phyloP scores from a whole-genome alignment of 1,140 invertebrate species.

The Sipha flava region DNA sequence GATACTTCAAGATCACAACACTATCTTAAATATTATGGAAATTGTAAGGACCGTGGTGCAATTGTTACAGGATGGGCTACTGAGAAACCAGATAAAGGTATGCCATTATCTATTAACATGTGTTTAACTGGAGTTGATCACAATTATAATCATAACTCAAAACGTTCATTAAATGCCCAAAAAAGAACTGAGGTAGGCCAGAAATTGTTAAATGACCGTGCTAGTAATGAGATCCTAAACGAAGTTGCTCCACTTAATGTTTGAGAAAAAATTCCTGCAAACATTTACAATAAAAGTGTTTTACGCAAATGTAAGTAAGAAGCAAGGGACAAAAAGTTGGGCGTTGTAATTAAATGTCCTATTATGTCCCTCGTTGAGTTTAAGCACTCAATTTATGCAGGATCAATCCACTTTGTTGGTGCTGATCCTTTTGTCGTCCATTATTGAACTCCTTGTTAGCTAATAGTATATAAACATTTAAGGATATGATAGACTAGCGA shows the following conservation, averaged over 20 bases:
- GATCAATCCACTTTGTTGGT: background rate
- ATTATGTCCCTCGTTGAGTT: background rate
- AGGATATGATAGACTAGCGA: background rate
- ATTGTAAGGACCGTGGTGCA: background rate
- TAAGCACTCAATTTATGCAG: background rate
- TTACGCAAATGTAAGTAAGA: background rate
- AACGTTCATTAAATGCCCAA: background rate
- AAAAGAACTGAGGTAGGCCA: background rate
- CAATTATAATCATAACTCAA: background rate
- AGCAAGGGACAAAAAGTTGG: background rate
- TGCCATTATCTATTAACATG: background rate
- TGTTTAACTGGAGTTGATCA: background rate
- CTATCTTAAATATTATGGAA: background rate
- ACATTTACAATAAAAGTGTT: background rate
- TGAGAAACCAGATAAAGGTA: background rate
- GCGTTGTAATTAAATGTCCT: background rate
- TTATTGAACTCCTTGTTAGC: background rate
- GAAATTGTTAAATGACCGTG: background rate
- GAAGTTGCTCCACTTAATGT: background rate
- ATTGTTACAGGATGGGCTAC: background rate
- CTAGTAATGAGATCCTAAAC: background rate
- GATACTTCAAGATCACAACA: background rate
- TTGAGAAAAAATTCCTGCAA: background rate
- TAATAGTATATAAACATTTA: background rate
- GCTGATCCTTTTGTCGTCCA: background rate